Conservation (phyloP, 2,888 invertebrate genomes). For the Nowickia ferox region DNA sequence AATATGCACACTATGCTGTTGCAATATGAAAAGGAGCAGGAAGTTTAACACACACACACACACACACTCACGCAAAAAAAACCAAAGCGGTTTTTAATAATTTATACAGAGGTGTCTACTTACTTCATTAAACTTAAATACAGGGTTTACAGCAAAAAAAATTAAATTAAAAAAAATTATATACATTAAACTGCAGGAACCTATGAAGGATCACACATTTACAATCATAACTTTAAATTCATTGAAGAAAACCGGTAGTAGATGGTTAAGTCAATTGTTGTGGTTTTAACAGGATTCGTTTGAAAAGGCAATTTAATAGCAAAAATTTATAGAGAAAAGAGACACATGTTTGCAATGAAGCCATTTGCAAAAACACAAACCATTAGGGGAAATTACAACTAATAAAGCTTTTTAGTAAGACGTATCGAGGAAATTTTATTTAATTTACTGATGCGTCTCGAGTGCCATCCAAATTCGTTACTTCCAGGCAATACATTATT, state of each 20-base stretch:
- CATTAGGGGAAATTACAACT: neutral
- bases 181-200: constrained; percentile 8
- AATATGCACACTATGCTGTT: constrained; percentile 29
- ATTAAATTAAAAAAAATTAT: neutral
- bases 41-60: neutral
- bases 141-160: neutral
- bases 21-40: neutral
- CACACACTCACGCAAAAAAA: neutral
- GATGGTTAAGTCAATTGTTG: neutral
- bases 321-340: constrained; percentile 11
- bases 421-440: neutral
- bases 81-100: constrained; percentile 15
- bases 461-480: neutral
- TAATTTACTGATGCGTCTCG: neutral
- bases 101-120: constrained; percentile 32
- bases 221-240: neutral
- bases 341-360: constrained; percentile 44
- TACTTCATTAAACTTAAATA: constrained; percentile 44
- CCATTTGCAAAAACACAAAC: neutral
- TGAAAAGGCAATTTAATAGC: neutral
- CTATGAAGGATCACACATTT: neutral
- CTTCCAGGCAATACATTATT: neutral
- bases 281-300: constrained; percentile 10
- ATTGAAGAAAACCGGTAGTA: neutral
- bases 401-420: neutral